Conservation (phyloP, 1,140 invertebrate genomes). For the Meloidogyne hapla region DNA sequence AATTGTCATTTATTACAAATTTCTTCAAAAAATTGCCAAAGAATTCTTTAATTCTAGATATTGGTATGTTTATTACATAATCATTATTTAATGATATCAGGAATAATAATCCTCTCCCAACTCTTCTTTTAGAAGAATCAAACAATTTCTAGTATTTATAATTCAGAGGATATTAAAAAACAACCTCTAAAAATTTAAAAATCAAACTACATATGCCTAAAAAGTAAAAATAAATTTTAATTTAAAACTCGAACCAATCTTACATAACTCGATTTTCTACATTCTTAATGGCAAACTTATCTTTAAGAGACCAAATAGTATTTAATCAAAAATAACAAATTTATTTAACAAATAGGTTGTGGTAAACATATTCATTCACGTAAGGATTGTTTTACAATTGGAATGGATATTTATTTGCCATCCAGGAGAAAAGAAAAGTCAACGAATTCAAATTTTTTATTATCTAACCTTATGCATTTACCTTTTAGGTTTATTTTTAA, state of each 20-base stretch:
- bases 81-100: background rate
- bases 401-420: conserved; percentile 3
- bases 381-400: conserved; percentile 19
- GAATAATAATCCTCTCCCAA: no score
- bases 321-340: no score
- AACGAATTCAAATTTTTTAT: conserved; percentile 6
- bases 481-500: conserved; percentile 26
- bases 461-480: conserved; percentile 4
- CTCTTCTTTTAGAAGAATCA: no score
- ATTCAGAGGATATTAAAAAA: no score
- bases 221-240: no score
- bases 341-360: conserved; percentile 3
- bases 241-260: no score
- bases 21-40: background rate
- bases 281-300: no score
- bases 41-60: conserved; percentile 27
- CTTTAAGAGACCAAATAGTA: no score
- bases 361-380: background rate
- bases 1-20: conserved; percentile 6
- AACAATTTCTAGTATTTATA: no score
- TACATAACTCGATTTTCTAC: no score
- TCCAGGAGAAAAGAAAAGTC: background rate
- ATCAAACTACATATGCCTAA: no score
- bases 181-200: no score
- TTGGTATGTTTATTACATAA: conserved; percentile 6